Conservation (phyloP, 2,797 vertebrate species). For the Prionace glauca region DNA sequence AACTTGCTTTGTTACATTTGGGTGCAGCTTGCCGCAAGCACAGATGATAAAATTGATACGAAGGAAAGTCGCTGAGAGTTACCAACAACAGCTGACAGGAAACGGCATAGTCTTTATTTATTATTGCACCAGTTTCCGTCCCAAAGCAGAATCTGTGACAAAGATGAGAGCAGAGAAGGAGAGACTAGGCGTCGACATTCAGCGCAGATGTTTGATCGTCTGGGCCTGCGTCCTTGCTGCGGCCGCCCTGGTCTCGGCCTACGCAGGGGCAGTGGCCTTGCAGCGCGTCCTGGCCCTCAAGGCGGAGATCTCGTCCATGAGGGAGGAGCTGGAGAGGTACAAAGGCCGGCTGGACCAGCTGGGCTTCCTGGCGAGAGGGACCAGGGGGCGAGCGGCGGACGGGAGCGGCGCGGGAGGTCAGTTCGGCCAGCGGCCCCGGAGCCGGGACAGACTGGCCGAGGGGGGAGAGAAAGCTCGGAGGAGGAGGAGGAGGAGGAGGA, state of each 20-base stretch:
- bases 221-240: slow-evolving; percentile 59
- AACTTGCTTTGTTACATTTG: background rate
- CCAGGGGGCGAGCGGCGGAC: slow-evolving; percentile 13
- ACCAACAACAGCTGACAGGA: slow-evolving; percentile 7
- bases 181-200: background rate
- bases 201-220: slow-evolving; percentile 51
- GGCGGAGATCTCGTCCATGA: slow-evolving; percentile 73
- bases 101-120: background rate
- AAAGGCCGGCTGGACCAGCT: slow-evolving; percentile 34
- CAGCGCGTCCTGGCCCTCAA: slow-evolving; percentile 71
- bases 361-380: slow-evolving; percentile 2
- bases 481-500: background rate
- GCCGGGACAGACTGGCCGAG: background rate
- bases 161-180: background rate
- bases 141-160: background rate
- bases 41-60: background rate
- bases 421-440: background rate
- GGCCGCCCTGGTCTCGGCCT: slow-evolving; percentile 69
- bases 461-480: background rate
- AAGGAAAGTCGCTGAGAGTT: background rate
- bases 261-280: slow-evolving; percentile 70
- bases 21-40: background rate
- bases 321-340: slow-evolving; percentile 52
- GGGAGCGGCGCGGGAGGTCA: background rate
- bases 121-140: slow-evolving; percentile 4